A percentile compares a stretch with the other conserved stretches of the same genome.
phyloP scores from a whole-genome alignment of 2,113 vertebrate genomes.

The Eublepharis macularius region DNA sequence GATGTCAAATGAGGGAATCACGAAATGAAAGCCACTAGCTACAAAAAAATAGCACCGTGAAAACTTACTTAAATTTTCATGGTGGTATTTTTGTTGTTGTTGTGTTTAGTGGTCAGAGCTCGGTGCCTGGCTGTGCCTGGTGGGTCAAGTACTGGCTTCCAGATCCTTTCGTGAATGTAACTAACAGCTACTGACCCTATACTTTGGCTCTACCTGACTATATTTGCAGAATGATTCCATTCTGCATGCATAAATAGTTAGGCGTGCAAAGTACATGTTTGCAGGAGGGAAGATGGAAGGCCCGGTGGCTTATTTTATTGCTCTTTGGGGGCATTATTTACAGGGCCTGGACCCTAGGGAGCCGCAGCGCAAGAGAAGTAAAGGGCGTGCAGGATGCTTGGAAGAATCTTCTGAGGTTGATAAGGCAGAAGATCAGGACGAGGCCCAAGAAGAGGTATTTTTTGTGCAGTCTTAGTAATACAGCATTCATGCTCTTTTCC shows the following conservation, averaged over 20 bases:
- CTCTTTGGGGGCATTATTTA: not conserved
- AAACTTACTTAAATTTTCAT: too few species aligned
- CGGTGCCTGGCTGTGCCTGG: not conserved
- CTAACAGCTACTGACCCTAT: not conserved
- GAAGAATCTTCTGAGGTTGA: slow-evolving; percentile 63
- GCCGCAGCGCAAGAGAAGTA: slow-evolving; percentile 86
- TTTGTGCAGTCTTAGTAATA: not conserved
- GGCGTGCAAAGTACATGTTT: too few species aligned
- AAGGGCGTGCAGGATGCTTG: slow-evolving; percentile 54
- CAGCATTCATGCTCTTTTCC: not conserved
- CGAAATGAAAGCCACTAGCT: too few species aligned
- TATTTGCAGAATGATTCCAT: not conserved
- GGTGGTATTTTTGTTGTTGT: too few species aligned
- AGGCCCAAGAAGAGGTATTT: slow-evolving; percentile 83
- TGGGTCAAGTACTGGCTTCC: not conserved
- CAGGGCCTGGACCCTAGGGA: slow-evolving; percentile 83
- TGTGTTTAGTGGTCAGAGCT: too few species aligned
- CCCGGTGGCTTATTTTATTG: not conserved
- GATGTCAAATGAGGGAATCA: too few species aligned
- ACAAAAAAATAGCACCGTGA: too few species aligned
- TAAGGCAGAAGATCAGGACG: slow-evolving; percentile 65
- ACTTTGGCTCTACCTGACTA: not conserved
- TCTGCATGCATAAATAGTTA: too few species aligned
- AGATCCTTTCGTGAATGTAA: not conserved
- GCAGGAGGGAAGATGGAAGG: not conserved